Evolutionary conservation across 2,888 invertebrate genomes (phyloP).

Genomic region (Pammene aurita): DNA sequence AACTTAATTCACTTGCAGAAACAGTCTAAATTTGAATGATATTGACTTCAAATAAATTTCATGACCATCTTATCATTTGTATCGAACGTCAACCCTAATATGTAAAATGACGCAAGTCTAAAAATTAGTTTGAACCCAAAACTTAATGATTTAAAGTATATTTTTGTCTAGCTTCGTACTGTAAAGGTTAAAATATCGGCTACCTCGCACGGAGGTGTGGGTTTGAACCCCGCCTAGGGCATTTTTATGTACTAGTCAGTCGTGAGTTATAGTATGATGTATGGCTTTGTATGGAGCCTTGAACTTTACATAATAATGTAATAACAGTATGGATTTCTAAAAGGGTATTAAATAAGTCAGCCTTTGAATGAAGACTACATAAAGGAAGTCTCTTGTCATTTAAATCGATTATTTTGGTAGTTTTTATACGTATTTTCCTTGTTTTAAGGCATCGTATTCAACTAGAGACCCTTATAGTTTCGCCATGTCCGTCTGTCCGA

Average conservation of each 20-base stretch:
- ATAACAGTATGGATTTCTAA: slow-evolving; percentile 12
- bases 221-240: slow-evolving; percentile 62
- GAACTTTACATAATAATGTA: slow-evolving; percentile 28
- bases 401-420: too few species aligned
- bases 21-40: slow-evolving; percentile 46
- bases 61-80: slow-evolving; percentile 58
- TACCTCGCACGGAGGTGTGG: slow-evolving; percentile 56
- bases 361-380: too few species aligned
- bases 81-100: slow-evolving; percentile 44
- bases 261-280: slow-evolving; percentile 49
- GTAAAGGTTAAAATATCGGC: slow-evolving; percentile 47
- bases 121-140: slow-evolving; percentile 35
- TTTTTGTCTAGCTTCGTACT: slow-evolving; percentile 40
- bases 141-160: slow-evolving; percentile 1
- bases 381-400: too few species aligned
- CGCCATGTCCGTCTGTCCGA: too few species aligned
- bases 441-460: too few species aligned
- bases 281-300: slow-evolving; percentile 14
- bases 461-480: too few species aligned
- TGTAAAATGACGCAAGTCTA: slow-evolving; percentile 47
- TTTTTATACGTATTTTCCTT: too few species aligned
- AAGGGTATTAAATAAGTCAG: neutral
- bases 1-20: slow-evolving; percentile 14
- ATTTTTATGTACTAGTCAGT: slow-evolving; percentile 52
- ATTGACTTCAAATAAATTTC: slow-evolving; percentile 52